Evolutionary conservation across 2,797 vertebrate species (phyloP).

Genomic region (Lacerta agilis): DNA sequence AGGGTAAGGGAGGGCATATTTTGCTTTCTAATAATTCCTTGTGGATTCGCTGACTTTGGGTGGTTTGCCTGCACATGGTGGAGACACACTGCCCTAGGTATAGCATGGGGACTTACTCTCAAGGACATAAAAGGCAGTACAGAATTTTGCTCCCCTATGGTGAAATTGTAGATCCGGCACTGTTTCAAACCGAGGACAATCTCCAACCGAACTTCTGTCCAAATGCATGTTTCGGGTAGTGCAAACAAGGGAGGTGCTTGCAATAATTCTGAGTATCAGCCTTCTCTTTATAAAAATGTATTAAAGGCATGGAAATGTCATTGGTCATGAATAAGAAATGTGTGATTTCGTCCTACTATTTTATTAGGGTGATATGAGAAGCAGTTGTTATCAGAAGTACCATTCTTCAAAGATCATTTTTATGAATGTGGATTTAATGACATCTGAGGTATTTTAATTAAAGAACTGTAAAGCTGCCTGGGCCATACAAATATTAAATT

Average conservation of each 20-base stretch:
- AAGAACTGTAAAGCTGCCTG: conserved; percentile 47
- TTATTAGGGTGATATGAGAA: conserved; percentile 1
- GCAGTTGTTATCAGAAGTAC: conserved; percentile 52
- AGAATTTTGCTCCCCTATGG: no score
- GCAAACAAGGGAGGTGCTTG: neutral
- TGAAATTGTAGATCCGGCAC: no score
- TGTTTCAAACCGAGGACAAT: neutral
- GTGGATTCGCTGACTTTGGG: no score
- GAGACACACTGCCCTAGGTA: no score
- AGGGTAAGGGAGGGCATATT: no score
- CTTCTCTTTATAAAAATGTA: conserved; percentile 21
- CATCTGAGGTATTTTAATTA: conserved; percentile 65
- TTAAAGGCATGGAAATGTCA: conserved; percentile 19
- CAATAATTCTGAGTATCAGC: neutral
- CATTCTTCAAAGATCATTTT: conserved; percentile 58
- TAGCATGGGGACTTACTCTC: no score
- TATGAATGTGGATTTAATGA: conserved; percentile 53
- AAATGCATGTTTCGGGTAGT: neutral
- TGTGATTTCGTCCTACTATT: conserved; percentile 42
- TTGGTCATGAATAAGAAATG: conserved; percentile 21
- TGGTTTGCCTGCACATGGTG: no score
- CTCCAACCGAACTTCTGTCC: neutral
- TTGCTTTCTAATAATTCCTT: no score
- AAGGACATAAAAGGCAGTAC: no score
- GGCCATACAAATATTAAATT: conserved; percentile 68